A percentile compares a stretch with the other conserved stretches of the same genome.
phyloP scores from a whole-genome alignment of 1,140 invertebrate genomes.

The Ectropis grisescens region DNA sequence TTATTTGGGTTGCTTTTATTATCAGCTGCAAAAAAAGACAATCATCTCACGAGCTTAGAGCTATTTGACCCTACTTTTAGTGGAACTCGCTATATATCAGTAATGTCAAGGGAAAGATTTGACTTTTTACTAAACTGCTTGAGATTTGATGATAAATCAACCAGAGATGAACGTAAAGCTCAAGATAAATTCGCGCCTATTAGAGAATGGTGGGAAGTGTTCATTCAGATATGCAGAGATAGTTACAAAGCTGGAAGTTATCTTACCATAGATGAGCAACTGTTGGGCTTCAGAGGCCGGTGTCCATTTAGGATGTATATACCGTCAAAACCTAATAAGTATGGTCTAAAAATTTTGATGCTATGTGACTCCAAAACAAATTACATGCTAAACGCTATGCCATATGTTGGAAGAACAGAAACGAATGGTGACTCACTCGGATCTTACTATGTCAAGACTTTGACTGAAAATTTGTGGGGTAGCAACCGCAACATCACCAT shows the following conservation, averaged over 20 bases:
- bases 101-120: conserved; percentile 29
- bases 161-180: conserved; percentile 21
- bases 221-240: conserved; percentile 37
- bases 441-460: conserved; percentile 7
- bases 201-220: conserved; percentile 34
- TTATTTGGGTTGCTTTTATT: conserved; percentile 8
- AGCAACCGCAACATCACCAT: conserved; percentile 9
- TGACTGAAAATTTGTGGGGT: conserved; percentile 6
- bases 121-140: conserved; percentile 18
- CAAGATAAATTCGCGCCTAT: conserved; percentile 36
- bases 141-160: conserved; percentile 27
- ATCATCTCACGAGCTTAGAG: conserved; percentile 5
- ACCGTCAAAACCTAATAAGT: conserved; percentile 9
- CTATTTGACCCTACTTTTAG: conserved; percentile 6
- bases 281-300: conserved; percentile 41
- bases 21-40: conserved; percentile 5
- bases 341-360: conserved; percentile 11
- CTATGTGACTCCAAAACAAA: conserved; percentile 11
- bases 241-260: conserved; percentile 28
- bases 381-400: conserved; percentile 16
- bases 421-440: not conserved
- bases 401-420: conserved; percentile 12
- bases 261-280: conserved; percentile 54
- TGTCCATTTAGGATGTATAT: conserved; percentile 56
- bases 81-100: conserved; percentile 8